phyloP scores from a whole-genome alignment of 1,140 invertebrate species.

The Drosophila triauraria region DNA sequence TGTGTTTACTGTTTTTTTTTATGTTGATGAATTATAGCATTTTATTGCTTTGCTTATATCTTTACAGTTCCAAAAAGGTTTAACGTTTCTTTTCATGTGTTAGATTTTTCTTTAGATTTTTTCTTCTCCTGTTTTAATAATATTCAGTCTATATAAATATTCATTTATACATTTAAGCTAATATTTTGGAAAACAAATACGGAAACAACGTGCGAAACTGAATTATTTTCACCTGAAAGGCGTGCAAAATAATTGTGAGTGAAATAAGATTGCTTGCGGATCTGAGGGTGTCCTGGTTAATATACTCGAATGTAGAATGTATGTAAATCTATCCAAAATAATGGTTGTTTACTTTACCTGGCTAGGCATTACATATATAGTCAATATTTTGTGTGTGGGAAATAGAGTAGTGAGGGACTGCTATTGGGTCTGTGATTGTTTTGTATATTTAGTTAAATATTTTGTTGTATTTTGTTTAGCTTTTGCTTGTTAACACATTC shows the following conservation, averaged over 20 bases:
- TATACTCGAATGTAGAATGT: conserved; percentile 24
- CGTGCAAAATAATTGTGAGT: conserved; percentile 20
- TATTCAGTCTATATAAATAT: conserved; percentile 84
- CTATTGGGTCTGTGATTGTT: conserved; percentile 40
- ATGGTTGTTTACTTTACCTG: conserved; percentile 53
- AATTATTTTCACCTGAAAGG: conserved; percentile 59
- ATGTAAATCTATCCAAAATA: conserved; percentile 83
- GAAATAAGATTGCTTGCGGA: conserved; percentile 20
- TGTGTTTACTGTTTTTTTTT: conserved; percentile 70
- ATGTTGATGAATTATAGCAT: conserved; percentile 50
- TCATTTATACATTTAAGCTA: conserved; percentile 79
- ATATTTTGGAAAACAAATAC: conserved; percentile 53
- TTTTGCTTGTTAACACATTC: conserved; percentile 81
- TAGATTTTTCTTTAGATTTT: conserved; percentile 47
- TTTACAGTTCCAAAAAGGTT: conserved; percentile 50
- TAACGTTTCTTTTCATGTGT: conserved; percentile 40
- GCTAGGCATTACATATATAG: conserved; percentile 27
- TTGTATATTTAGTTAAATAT: conserved; percentile 68
- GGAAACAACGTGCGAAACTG: conserved; percentile 25
- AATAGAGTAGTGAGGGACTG: conserved; percentile 23
- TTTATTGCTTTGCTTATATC: conserved; percentile 42
- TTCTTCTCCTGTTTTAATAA: conserved; percentile 68
- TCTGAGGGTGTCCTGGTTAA: conserved; percentile 15
- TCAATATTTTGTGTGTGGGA: conserved; percentile 22
- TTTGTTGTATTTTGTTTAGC: conserved; percentile 55